Percentiles rank a stretch among this genome's conserved stretches.
Conservation (phyloP, 1,140 invertebrate genomes). For the Laupala kohalensis region DNA sequence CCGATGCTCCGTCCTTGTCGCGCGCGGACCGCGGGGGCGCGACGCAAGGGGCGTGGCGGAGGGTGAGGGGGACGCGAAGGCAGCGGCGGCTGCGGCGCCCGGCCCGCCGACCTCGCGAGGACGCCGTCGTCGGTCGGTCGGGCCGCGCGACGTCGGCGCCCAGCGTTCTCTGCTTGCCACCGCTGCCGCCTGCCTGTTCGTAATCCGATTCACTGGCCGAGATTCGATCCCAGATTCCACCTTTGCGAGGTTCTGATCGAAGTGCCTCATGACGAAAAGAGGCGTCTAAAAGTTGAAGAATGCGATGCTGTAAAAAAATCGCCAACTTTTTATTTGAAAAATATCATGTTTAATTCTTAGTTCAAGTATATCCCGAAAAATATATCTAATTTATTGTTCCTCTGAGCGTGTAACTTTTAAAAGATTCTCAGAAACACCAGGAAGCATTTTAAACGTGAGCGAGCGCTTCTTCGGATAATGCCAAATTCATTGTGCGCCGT, state of each 20-base stretch:
- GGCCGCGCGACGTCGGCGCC: not conserved
- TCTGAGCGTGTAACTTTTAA: too few species aligned
- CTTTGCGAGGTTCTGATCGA: not conserved
- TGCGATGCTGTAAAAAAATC: too few species aligned
- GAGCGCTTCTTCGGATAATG: too few species aligned
- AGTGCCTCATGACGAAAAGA: too few species aligned
- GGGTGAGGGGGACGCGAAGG: not conserved
- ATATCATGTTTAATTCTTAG: too few species aligned
- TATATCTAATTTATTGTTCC: too few species aligned
- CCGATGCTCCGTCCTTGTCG: constrained; percentile 3
- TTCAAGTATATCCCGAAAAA: too few species aligned
- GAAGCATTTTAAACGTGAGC: too few species aligned
- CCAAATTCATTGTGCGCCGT: too few species aligned
- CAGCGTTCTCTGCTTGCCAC: constrained; percentile 8
- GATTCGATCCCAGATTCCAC: constrained; percentile 3
- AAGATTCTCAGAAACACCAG: too few species aligned
- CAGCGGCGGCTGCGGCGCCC: constrained; percentile 24
- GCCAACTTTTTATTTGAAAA: too few species aligned
- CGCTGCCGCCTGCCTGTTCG: constrained; percentile 17
- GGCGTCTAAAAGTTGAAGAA: too few species aligned
- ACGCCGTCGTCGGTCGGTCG: not conserved
- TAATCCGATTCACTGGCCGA: constrained; percentile 18
- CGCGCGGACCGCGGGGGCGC: constrained; percentile 11
- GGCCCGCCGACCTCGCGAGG: constrained; percentile 21
- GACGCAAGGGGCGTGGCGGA: constrained; percentile 10